phyloP scores from a whole-genome alignment of 2,888 invertebrate genomes.

The Clivina fossor region DNA sequence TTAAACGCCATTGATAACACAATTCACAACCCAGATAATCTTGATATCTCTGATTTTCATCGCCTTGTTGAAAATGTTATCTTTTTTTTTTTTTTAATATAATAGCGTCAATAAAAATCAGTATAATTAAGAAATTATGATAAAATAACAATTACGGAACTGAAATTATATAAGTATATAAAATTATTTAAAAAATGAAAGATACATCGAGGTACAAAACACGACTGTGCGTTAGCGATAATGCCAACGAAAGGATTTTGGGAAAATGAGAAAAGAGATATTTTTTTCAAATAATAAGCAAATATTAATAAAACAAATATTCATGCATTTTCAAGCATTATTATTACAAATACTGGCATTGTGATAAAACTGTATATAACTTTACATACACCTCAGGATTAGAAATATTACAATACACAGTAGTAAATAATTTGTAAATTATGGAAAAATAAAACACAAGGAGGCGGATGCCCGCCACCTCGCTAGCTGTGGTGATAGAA shows the following conservation, averaged over 20 bases:
- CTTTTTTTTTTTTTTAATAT: neutral
- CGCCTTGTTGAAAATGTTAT: neutral
- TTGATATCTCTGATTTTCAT: neutral
- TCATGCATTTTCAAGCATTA: constrained; percentile 86
- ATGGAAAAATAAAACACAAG: constrained; percentile 35
- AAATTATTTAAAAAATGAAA: too few species aligned
- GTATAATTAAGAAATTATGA: constrained; percentile 9
- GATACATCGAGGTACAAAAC: neutral
- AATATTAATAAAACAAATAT: constrained; percentile 76
- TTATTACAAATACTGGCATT: constrained; percentile 81
- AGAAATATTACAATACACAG: constrained; percentile 57
- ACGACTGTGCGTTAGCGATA: constrained; percentile 27
- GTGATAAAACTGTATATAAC: constrained; percentile 49
- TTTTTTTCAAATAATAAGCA: constrained; percentile 53
- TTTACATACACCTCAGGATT: constrained; percentile 60
- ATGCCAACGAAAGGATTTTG: constrained; percentile 38
- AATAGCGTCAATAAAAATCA: neutral
- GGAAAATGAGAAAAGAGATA: constrained; percentile 45
- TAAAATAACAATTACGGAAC: constrained; percentile 25
- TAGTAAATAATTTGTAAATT: constrained; percentile 49
- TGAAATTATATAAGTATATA: constrained; percentile 21
- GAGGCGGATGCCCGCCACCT: neutral
- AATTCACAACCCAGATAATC: neutral
- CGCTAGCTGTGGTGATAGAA: constrained; percentile 30
- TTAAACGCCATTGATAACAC: too few species aligned